A percentile compares a stretch with the other conserved stretches of the same genome.
Evolutionary conservation across 2,797 vertebrate genomes (phyloP).

Genomic region (Mionectes olivaceus): DNA sequence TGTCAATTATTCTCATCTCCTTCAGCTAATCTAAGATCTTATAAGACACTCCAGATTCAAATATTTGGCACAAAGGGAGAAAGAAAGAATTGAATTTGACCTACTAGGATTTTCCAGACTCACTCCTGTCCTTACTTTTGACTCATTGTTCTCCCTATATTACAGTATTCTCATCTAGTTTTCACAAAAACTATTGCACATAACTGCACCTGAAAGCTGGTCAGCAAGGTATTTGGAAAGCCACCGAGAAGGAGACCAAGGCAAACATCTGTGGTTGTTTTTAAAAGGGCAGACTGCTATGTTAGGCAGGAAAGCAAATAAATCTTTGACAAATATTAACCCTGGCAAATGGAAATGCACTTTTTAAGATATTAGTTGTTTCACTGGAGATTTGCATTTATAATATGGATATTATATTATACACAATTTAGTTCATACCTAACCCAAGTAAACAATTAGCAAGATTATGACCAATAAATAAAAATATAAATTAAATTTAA

Average conservation of each 20-base stretch:
- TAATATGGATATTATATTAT: neutral
- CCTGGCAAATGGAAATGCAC: neutral
- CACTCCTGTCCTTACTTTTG: neutral
- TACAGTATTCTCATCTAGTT: neutral
- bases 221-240: neutral
- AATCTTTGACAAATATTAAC: neutral
- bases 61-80: neutral
- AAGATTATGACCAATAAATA: neutral
- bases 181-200: neutral
- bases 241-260: neutral
- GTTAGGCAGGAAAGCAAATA: neutral
- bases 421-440: neutral
- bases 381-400: neutral
- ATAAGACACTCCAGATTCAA: neutral
- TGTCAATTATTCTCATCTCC: neutral
- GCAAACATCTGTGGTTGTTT: neutral
- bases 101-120: neutral
- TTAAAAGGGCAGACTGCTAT: neutral
- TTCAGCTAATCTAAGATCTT: neutral
- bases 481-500: neutral
- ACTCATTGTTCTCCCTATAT: neutral
- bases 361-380: neutral
- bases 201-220: neutral
- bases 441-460: neutral
- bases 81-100: neutral